These are phyloP conservation scores for Baryphthengus martii DNA, from an alignment of 2,113 vertebrate genomes.

Conservation along the genomic window DNA sequence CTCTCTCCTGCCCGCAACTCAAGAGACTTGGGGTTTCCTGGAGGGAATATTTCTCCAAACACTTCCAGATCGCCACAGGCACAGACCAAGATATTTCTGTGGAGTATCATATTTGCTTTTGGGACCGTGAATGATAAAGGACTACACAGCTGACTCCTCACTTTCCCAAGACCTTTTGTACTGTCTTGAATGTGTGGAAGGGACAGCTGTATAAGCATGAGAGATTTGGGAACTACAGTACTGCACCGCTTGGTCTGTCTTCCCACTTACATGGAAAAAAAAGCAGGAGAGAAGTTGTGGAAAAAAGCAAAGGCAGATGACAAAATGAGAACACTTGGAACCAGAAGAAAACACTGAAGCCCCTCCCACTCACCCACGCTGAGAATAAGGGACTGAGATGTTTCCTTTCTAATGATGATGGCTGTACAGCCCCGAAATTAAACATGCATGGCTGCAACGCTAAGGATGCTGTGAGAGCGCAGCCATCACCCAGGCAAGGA, in stretches of 20 bases:
- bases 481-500: slow-evolving; percentile 51
- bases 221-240: not conserved
- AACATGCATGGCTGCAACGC: not conserved
- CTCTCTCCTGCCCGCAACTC: slow-evolving; percentile 37
- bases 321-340: slow-evolving; percentile 36
- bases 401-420: not conserved
- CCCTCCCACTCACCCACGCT: slow-evolving; percentile 35
- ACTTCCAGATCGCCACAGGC: not conserved
- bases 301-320: slow-evolving; percentile 53
- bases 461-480: slow-evolving; percentile 36
- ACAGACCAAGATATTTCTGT: slow-evolving; percentile 17
- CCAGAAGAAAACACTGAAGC: slow-evolving; percentile 28
- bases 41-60: slow-evolving; percentile 11
- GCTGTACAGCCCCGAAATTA: not conserved
- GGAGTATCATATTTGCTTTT: not conserved
- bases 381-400: not conserved
- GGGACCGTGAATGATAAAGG: not conserved
- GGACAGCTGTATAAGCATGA: not conserved
- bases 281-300: slow-evolving; percentile 45
- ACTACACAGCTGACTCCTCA: slow-evolving; percentile 10
- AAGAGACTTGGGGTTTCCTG: slow-evolving; percentile 3
- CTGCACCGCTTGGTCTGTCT: slow-evolving; percentile 22
- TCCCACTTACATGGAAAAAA: slow-evolving; percentile 28
- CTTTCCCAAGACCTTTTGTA: not conserved
- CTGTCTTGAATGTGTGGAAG: not conserved